Percentiles rank a stretch among this genome's conserved stretches.
Evolutionary conservation across 2,888 invertebrate genomes (phyloP).

Genomic region (Polyommatus icarus): DNA sequence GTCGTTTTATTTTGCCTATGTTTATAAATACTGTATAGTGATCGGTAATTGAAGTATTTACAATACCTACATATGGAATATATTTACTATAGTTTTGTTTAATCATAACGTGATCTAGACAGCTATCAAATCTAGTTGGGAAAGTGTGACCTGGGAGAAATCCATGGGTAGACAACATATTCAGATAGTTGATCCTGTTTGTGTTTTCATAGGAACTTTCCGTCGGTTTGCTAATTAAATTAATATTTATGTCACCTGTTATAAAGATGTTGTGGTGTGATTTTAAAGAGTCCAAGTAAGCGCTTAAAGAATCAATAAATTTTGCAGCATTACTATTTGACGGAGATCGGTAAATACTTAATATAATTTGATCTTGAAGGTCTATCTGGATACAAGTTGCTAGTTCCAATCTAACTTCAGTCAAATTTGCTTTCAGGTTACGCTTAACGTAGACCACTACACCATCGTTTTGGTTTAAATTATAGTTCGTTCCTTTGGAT

Average conservation of each 20-base stretch:
- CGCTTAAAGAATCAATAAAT: too few relatives aligned
- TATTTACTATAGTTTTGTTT: slow-evolving; percentile 35
- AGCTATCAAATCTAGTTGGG: slow-evolving; percentile 42
- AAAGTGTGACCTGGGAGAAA: slow-evolving; percentile 42
- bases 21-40: slow-evolving; percentile 31
- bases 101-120: slow-evolving; percentile 41
- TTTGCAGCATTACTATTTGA: too few relatives aligned
- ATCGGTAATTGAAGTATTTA: slow-evolving; percentile 30
- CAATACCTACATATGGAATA: neutral
- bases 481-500: neutral
- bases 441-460: slow-evolving; percentile 34
- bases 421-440: slow-evolving; percentile 4
- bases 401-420: slow-evolving; percentile 27
- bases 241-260: too few relatives aligned
- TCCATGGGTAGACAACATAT: slow-evolving; percentile 39
- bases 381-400: slow-evolving; percentile 33
- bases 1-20: neutral
- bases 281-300: too few relatives aligned
- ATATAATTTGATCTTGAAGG: too few relatives aligned
- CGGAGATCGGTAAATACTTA: too few relatives aligned
- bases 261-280: too few relatives aligned
- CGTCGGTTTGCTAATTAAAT: neutral
- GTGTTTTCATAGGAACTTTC: slow-evolving; percentile 38
- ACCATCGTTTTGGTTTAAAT: slow-evolving; percentile 35
- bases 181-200: slow-evolving; percentile 41